These are phyloP conservation scores for Bucco capensis DNA, from an alignment of 2,113 vertebrate species.

Conservation along the genomic window DNA sequence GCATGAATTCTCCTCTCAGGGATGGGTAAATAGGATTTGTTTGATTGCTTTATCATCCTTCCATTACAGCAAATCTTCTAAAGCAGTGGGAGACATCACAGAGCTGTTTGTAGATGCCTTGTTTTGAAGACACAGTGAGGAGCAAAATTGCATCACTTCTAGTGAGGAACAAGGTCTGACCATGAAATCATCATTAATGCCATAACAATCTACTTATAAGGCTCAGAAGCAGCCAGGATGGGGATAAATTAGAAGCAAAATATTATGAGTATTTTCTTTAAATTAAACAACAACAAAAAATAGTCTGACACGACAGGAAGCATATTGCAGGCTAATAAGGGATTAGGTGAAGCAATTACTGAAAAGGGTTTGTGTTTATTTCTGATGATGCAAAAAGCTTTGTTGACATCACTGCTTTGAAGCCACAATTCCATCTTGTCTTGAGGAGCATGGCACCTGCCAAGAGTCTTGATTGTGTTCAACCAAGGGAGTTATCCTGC, in stretches of 20 bases:
- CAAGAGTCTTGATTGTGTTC: not conserved
- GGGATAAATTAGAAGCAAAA: constrained; percentile 48
- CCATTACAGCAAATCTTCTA: constrained; percentile 45
- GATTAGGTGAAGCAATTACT: constrained; percentile 39
- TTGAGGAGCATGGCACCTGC: not conserved
- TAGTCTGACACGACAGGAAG: constrained; percentile 20
- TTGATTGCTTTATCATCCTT: constrained; percentile 65
- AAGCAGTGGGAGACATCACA: constrained; percentile 40
- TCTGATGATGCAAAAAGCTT: not conserved
- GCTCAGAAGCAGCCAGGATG: constrained; percentile 25
- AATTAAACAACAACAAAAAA: constrained; percentile 11
- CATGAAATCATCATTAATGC: constrained; percentile 80
- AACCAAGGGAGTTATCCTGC: not conserved
- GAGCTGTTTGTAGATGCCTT: constrained; percentile 43
- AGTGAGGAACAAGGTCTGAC: constrained; percentile 32
- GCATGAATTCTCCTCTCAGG: constrained; percentile 52
- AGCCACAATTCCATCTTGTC: not conserved
- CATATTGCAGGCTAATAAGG: constrained; percentile 26
- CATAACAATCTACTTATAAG: constrained; percentile 75
- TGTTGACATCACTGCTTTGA: not conserved
- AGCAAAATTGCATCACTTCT: constrained; percentile 20
- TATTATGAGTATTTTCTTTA: constrained; percentile 48
- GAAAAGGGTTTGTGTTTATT: not conserved
- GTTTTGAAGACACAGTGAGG: constrained; percentile 51
- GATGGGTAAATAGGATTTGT: constrained; percentile 50